Evolutionary conservation across 2,797 vertebrate species (phyloP), one percentile per base, ranked within the genome.

Genomic region (Alectoris magna): DNA sequence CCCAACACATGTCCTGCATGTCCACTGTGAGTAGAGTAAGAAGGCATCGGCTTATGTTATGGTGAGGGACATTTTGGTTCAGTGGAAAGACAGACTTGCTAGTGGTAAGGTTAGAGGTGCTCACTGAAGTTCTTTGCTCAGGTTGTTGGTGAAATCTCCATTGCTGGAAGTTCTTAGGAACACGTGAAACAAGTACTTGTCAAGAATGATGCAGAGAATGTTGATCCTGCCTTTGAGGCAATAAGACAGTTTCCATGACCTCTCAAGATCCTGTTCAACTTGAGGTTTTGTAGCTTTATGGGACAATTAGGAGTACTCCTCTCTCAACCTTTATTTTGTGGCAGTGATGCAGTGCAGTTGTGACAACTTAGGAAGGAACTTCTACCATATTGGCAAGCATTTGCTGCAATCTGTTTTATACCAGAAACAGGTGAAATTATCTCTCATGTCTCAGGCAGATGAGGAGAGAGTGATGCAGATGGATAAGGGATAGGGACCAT

Each of bases 261-360:
- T 87, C 64, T 88, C 53, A 71, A 73, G 48, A 82, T 88, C 56
- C 60, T 79, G 39, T 84, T 91, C 34, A 71, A 74, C 53, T 71
- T 76, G 64, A 86, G 48, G 41, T 90, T 90, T 86, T 91, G 8
- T 63, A 51, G n/a, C 44, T 78, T 90, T 64, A 3, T 26, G 27
- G 6, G 53, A 71, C 55, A 76, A 66, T 70, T 10, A 19, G 13
- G 41, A 73, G 31, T 39, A 4, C 9, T 58, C 4, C 26, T 84
- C 29, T 89, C 38, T 3, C 0, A 79, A 91, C 10, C 39, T 76
- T 75, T 84, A 11, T 82, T 76, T 92, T 77, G 38, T 71, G 63
- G 21, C 29, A 74, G 12, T 27, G 63, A 29, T 71, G 36, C 8
- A 9, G 41, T 63, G 24, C 24, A 27, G 18, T 56, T 77, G 19